These are phyloP conservation scores for Pelusios castaneus DNA, from an alignment of 2,113 vertebrate species.

Conservation along the genomic window DNA sequence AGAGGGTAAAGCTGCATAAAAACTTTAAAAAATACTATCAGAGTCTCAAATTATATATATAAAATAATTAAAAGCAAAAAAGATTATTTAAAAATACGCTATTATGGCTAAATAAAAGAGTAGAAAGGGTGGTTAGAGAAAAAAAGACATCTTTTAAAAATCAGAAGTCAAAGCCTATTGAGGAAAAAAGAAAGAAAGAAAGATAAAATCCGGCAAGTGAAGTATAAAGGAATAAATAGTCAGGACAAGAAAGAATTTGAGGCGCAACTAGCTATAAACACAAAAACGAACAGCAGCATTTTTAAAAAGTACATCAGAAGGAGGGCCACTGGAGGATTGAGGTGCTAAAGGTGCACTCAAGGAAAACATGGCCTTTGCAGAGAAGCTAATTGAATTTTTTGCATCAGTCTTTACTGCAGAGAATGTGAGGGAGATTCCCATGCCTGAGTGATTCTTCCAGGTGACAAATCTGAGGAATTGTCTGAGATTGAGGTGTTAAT, in stretches of 20 bases:
- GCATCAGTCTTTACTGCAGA: neutral
- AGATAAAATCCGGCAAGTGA: neutral
- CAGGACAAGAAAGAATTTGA: neutral
- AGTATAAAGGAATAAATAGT: neutral
- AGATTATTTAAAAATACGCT: neutral
- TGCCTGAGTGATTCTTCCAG: neutral
- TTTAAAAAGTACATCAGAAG: neutral
- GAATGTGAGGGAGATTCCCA: neutral
- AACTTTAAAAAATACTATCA: neutral
- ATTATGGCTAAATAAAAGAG: neutral
- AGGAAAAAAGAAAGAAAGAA: neutral
- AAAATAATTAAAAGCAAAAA: too few species aligned
- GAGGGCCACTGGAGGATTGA: neutral
- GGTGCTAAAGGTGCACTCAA: neutral
- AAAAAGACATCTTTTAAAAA: neutral
- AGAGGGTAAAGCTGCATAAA: neutral
- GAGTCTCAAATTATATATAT: neutral
- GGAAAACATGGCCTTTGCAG: neutral
- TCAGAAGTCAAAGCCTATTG: neutral
- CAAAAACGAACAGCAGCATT: neutral
- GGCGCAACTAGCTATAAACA: neutral
- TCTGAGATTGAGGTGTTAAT: too few species aligned
- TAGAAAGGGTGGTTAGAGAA: neutral
- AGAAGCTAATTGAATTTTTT: neutral
- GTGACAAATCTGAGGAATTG: neutral